Evolutionary conservation across 1,140 invertebrate species (phyloP).

Genomic region (Nephotettix cincticeps): DNA sequence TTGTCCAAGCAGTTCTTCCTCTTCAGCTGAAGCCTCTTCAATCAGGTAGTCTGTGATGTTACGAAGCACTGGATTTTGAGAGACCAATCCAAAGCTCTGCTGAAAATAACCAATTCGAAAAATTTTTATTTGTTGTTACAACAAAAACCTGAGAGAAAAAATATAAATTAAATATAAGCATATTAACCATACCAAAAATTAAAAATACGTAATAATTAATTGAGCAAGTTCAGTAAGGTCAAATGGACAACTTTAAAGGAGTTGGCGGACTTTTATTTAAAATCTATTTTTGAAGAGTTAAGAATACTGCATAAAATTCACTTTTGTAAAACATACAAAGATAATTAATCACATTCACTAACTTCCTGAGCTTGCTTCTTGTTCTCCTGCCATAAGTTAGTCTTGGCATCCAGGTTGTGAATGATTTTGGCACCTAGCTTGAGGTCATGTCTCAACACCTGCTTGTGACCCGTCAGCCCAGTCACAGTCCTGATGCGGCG

Average conservation of each 20-base stretch:
- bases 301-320: no score
- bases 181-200: no score
- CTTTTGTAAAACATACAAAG: no score
- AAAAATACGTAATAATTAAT: no score
- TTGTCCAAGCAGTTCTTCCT: constrained; percentile 91
- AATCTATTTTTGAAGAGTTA: no score
- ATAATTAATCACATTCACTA: constrained; percentile 34
- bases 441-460: constrained; percentile 89
- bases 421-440: constrained; percentile 94
- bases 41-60: constrained; percentile 98
- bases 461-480: constrained; percentile 89
- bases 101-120: no score
- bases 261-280: no score
- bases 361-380: constrained; percentile 34
- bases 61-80: constrained; percentile 87
- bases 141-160: no score
- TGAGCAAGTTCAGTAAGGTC: no score
- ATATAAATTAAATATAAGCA: no score
- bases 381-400: constrained; percentile 72
- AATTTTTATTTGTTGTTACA: no score
- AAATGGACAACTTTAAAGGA: no score
- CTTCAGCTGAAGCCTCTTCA: constrained; percentile 97
- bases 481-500: constrained; percentile 90
- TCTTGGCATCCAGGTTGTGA: constrained; percentile 86
- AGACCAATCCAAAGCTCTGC: constrained; percentile 73